Evolutionary conservation across 2,113 vertebrate genomes (phyloP).

Genomic region (Leucosticte australis): DNA sequence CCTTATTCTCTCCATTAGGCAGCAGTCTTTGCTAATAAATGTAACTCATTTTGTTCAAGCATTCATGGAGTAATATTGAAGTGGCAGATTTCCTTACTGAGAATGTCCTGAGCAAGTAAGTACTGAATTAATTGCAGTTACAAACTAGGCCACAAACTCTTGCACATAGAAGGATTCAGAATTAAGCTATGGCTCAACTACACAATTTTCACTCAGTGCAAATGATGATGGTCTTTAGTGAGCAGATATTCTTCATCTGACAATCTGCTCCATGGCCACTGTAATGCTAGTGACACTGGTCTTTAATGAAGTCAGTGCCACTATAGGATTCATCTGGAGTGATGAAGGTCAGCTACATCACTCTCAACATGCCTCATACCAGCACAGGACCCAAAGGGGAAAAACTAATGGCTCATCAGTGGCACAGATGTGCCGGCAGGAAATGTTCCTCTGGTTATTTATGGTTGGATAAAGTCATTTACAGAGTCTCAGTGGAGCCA

Average conservation of each 20-base stretch:
- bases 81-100: not conserved
- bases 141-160: not conserved
- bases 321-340: not conserved
- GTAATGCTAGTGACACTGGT: not conserved
- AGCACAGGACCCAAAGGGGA: not conserved
- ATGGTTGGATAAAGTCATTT: conserved; percentile 8
- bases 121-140: not conserved
- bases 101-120: not conserved
- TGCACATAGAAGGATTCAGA: not conserved
- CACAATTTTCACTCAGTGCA: not conserved
- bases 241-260: not conserved
- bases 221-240: not conserved
- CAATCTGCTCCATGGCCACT: not conserved
- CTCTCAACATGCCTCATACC: not conserved
- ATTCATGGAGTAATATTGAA: not conserved
- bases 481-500: not conserved
- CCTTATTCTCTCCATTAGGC: not conserved
- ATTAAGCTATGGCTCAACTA: not conserved
- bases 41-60: not conserved
- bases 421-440: not conserved
- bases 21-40: not conserved
- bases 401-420: conserved; percentile 12
- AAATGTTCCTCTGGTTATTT: conserved; percentile 43
- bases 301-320: not conserved
- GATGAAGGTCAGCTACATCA: conserved; percentile 22